Conservation (phyloP, 2,113 vertebrate genomes). For the Daboia siamensis region DNA sequence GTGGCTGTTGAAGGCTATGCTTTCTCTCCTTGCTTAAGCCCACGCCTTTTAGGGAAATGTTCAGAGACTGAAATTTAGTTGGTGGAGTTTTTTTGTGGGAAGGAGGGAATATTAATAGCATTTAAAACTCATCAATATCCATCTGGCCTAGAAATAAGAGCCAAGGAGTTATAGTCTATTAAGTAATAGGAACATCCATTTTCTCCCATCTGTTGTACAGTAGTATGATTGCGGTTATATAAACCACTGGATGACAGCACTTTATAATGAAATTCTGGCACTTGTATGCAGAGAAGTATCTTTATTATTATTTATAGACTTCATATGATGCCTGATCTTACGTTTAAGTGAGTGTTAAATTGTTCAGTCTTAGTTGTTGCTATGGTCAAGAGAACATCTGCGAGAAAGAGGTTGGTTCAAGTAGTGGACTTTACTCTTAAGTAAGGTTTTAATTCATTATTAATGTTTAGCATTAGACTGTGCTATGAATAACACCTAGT, state of each 20-base stretch:
- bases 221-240: constrained; percentile 49
- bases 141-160: constrained; percentile 14
- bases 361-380: constrained; percentile 61
- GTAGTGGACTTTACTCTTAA: constrained; percentile 39
- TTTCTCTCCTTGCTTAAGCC: constrained; percentile 33
- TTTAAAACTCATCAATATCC: neutral
- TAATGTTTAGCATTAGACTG: constrained; percentile 54
- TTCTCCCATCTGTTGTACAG: constrained; percentile 51
- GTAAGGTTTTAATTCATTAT: constrained; percentile 57
- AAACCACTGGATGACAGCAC: constrained; percentile 49
- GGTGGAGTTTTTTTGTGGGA: constrained; percentile 27
- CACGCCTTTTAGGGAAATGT: constrained; percentile 49
- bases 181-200: constrained; percentile 32
- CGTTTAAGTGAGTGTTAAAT: constrained; percentile 66
- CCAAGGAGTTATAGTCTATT: neutral
- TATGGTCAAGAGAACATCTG: constrained; percentile 53
- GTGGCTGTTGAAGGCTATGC: neutral
- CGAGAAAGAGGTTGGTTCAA: constrained; percentile 41
- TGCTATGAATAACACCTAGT: constrained; percentile 47
- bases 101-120: neutral
- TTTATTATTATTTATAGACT: constrained; percentile 69
- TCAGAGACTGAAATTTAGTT: constrained; percentile 47
- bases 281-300: constrained; percentile 51
- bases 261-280: constrained; percentile 56
- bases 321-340: constrained; percentile 62